Evolutionary conservation across 1,140 invertebrate genomes (phyloP), one percentile per base, ranked within the genome.

Genomic region (Bacillus rossius): DNA sequence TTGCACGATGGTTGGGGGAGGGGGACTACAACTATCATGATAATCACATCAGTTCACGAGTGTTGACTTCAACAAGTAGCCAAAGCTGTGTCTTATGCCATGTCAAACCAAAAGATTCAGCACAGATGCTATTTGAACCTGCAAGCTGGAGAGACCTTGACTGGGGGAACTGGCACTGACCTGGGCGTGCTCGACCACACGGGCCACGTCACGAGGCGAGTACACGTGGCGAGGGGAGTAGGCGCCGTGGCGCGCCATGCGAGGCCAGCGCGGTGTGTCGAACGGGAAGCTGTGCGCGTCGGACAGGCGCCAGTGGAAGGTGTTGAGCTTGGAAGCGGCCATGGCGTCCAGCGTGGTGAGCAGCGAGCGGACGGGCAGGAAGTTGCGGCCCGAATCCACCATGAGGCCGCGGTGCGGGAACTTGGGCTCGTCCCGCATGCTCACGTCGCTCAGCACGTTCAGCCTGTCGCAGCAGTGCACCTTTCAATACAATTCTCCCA

Each of bases 221-320:
- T 93, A 93, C 0, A 84, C 22, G 26, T 52, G 3, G 3, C 71
- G 71, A 1, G 80, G 72, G 5, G 79, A 75, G 65, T 92, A 91
- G n/a, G 89, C 86, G 1, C 91, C 91, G 40, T 85, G 81, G 64
- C 81, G 79, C 1, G 82, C 80, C 10, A 94, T 71, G 40, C 86
- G 73, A 0, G 91, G 90, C 40, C 79, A 79, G 8, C 80, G 82
- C 64, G 78, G 77, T 0, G 88, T 82, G 22, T 84, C 82, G 50
- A 91, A 84, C 0, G 91, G 90, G 66, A 93, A 93, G 64, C 89
- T 92, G 19, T 93, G 90, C 0, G 86, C 84, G 69, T 94, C 91
- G 0, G 89, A 91, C n/a, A 94, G 89, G 64, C 94, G 91, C 89
- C 90, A 93, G 64, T 94, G 91, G 69, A 94, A 88, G 0, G 85